These are phyloP conservation scores for Ophion obscuratus DNA, from an alignment of 2,888 invertebrate species.

Conservation along the genomic window DNA sequence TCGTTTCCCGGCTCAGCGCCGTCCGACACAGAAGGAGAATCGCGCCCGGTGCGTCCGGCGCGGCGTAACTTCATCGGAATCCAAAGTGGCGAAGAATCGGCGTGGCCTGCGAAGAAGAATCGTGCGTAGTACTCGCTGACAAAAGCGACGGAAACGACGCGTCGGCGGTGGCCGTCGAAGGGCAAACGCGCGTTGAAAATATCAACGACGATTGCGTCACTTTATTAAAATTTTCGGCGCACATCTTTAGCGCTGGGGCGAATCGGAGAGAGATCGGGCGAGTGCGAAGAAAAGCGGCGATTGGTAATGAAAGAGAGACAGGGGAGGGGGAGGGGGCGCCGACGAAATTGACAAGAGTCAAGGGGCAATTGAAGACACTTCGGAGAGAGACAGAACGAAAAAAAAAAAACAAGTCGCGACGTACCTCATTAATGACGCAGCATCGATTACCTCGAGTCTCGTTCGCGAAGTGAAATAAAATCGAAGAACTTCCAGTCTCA, in stretches of 20 bases:
- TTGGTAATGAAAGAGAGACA: neutral
- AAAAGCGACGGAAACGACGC: neutral
- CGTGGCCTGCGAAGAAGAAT: neutral
- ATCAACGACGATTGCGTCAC: neutral
- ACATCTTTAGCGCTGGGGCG: neutral
- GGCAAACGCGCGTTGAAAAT: neutral
- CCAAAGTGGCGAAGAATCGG: neutral
- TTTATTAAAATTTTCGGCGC: neutral
- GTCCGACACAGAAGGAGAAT: no score
- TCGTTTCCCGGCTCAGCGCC: no score
- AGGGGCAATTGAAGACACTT: slow-evolving; percentile 23
- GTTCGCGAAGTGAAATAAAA: neutral
- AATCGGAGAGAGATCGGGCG: neutral
- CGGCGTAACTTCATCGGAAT: neutral
- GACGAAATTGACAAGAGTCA: slow-evolving; percentile 34
- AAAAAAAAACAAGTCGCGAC: neutral
- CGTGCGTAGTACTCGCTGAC: neutral
- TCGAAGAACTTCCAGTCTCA: neutral
- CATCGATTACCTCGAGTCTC: slow-evolving; percentile 45
- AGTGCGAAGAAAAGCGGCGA: neutral
- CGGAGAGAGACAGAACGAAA: neutral
- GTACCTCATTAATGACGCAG: slow-evolving; percentile 54
- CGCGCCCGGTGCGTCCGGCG: no score
- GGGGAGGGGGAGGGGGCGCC: neutral
- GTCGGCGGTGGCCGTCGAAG: neutral